Base-by-base conservation (phyloP, 2,797 vertebrate species). In the Microctenopoma lineatum region DNA sequence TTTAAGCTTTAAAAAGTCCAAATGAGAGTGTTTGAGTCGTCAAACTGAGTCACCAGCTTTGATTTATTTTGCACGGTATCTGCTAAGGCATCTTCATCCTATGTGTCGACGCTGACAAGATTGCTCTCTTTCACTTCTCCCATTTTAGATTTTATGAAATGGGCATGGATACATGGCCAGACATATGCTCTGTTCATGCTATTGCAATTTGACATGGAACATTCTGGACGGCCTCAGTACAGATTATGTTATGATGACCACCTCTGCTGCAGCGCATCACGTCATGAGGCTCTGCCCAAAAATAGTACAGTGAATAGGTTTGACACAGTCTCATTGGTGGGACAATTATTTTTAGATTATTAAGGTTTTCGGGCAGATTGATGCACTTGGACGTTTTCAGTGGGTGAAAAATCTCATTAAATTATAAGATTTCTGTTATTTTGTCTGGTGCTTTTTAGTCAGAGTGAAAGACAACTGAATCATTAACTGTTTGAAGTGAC, bases 331-430 rank as follows among this genome's bases (percentile, higher is more conserved):
- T 73, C 70, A 58, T 69, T 29, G 4, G 59, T 42, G n/a, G 26
- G 14, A 61, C 5, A 12, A 18, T 68, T 88, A 84, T 83, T 84
- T 88, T 86, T 85, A 84, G 83, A 68, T 41, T n/a, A 59, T 61
- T 59, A 47, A 21, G 47, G 70, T 79, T 65, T 72, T 60, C 29
- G 10, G 34, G 44, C 53, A 81, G 72, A 87, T 87, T 83, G 84
- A 87, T 85, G 63, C 66, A 80, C 50, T 78, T 70, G 63, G 74
- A 67, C 57, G 50, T 53, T 65, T 42, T 47, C 2, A 51, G 34
- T 27, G 62, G 62, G 48, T 64, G 62, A 67, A 66, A 71, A 64
- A 66, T 83, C 65, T 77, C 29, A 54, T 89, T 77, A 77, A 84
- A 78, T 59, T 68, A 61, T 44, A 12, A 34, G 39, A 46, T 39